These are phyloP conservation scores for Gnatocerus cornutus DNA, from an alignment of 2,888 invertebrate species.

Conservation along the genomic window DNA sequence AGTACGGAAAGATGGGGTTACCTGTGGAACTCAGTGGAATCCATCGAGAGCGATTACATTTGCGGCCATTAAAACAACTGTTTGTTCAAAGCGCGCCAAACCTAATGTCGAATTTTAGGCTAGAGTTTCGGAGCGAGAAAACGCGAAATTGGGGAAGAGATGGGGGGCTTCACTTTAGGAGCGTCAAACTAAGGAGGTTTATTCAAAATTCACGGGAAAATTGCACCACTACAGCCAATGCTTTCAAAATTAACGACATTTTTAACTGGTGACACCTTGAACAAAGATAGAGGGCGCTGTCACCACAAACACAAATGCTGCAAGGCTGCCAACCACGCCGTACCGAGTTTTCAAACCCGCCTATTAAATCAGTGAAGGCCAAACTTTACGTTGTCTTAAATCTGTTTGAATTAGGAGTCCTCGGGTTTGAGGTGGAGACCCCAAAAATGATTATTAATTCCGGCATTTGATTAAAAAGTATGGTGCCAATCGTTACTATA, in stretches of 20 bases:
- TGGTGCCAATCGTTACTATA: too few relatives aligned
- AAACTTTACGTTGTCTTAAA: too few relatives aligned
- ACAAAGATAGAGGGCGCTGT: conserved; percentile 23
- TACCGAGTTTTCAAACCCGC: too few relatives aligned
- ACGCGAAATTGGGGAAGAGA: background rate
- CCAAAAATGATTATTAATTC: too few relatives aligned
- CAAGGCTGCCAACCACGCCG: conserved; percentile 25
- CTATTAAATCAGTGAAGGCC: too few relatives aligned
- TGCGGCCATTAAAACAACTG: conserved; percentile 69
- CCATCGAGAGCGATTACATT: conserved; percentile 65
- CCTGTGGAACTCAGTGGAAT: conserved; percentile 58
- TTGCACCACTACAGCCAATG: background rate
- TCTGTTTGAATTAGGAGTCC: too few relatives aligned
- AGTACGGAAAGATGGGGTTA: conserved; percentile 2
- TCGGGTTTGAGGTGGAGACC: too few relatives aligned
- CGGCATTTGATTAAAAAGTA: too few relatives aligned
- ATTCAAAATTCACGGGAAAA: conserved; percentile 30
- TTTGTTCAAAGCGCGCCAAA: conserved; percentile 65
- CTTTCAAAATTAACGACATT: conserved; percentile 48
- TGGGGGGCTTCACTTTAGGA: background rate
- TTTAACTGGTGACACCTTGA: conserved; percentile 31
- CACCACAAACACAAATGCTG: conserved; percentile 19
- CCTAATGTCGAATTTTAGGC: conserved; percentile 39
- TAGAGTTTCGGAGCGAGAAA: background rate
- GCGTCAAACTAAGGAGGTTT: conserved; percentile 9